phyloP scores from a whole-genome alignment of 64 coral and sea anemone species.

The Trachythela sp. region DNA sequence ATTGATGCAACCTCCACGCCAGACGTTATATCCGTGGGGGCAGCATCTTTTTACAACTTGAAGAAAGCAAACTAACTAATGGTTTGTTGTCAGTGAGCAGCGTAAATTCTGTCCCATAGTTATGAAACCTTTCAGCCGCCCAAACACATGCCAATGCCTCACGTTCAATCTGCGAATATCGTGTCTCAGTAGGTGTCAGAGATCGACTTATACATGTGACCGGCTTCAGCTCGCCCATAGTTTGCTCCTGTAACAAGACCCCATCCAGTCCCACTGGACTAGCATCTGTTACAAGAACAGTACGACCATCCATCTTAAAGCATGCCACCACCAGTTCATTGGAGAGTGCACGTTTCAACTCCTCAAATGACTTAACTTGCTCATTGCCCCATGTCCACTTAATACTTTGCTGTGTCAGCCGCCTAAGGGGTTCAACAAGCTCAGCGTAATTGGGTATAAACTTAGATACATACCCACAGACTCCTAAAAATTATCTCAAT shows the following conservation, averaged over 20 bases:
- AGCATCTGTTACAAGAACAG: not conserved
- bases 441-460: conserved; percentile 27
- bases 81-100: conserved; percentile 45
- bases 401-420: not conserved
- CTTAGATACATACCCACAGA: conserved; percentile 27
- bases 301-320: not conserved
- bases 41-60: conserved; percentile 2
- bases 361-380: not conserved
- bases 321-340: not conserved
- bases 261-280: not conserved
- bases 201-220: no score
- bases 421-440: conserved; percentile 10
- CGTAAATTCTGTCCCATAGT: conserved; percentile 35
- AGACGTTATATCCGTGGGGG: not conserved
- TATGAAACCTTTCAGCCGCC: conserved; percentile 20
- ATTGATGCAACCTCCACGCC: conserved; percentile 34
- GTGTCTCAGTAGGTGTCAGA: not conserved
- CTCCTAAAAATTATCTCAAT: conserved; percentile 31
- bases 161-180: conserved; percentile 26
- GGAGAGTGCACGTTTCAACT: not conserved
- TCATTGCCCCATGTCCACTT: not conserved
- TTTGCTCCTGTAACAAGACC: not conserved
- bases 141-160: conserved; percentile 20
- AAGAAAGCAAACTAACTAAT: conserved; percentile 23
- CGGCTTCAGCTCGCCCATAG: no score